Percentiles rank a stretch among this genome's conserved stretches.
These are phyloP conservation scores for Wiebesia pumilae DNA, from an alignment of 1,140 invertebrate species.

Conservation along the genomic window DNA sequence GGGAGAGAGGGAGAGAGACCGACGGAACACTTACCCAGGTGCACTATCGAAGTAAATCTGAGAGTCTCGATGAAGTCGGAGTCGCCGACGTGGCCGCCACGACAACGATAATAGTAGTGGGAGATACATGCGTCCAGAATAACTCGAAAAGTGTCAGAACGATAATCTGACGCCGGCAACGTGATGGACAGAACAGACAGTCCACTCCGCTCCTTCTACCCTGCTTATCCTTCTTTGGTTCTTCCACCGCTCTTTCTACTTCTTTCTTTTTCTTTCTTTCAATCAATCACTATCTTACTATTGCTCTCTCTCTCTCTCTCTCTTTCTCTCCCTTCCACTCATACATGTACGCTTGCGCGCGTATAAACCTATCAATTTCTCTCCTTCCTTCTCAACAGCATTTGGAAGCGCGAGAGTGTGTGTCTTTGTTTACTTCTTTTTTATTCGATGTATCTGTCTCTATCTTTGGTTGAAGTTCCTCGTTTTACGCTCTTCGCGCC, in stretches of 20 bases:
- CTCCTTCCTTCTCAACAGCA: conserved; percentile 8
- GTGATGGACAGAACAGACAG: conserved; percentile 75
- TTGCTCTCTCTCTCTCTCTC: neutral
- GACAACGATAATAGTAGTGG: neutral
- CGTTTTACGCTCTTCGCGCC: neutral
- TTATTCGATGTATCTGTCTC: conserved; percentile 5
- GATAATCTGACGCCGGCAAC: conserved; percentile 75
- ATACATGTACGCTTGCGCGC: neutral
- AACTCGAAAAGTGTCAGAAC: conserved; percentile 76
- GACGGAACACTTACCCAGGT: neutral
- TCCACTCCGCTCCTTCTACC: conserved; percentile 66
- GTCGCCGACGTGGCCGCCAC: neutral
- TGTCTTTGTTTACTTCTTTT: neutral
- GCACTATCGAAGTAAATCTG: neutral
- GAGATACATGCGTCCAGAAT: conserved; percentile 68
- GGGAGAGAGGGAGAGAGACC: neutral
- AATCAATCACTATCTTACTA: conserved; percentile 13
- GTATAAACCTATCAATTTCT: neutral
- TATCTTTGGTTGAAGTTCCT: neutral
- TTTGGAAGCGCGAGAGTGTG: neutral
- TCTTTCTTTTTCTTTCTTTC: conserved; percentile 51
- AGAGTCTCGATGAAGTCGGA: conserved; percentile 40
- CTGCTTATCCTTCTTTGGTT: conserved; percentile 58
- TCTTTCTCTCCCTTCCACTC: conserved; percentile 16
- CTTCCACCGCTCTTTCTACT: conserved; percentile 60